Conservation (phyloP, 2,797 vertebrate species). For the Hybognathus amarus region DNA sequence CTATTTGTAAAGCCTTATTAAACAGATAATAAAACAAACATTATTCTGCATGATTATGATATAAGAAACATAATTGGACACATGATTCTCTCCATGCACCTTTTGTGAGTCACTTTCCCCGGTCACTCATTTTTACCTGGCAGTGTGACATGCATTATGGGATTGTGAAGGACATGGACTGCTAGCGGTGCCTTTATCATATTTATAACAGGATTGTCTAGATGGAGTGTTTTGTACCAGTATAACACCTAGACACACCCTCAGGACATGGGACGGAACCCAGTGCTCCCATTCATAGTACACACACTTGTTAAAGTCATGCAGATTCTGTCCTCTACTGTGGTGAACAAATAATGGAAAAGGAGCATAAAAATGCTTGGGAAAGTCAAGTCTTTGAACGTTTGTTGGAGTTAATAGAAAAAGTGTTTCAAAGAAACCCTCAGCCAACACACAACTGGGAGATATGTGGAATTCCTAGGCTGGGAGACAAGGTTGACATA, state of each 20-base stretch:
- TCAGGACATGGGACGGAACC: not conserved
- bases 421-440: constrained; percentile 5
- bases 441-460: not conserved
- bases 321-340: not conserved
- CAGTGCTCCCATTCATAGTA: not conserved
- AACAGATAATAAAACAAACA: not conserved
- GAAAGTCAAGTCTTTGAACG: not conserved
- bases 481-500: constrained; percentile 17
- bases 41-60: not conserved
- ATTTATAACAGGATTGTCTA: not conserved
- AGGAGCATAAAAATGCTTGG: not conserved
- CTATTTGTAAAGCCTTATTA: not conserved
- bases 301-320: not conserved
- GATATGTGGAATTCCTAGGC: not conserved
- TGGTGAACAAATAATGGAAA: not conserved
- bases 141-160: constrained; percentile 41
- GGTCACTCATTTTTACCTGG: constrained; percentile 24
- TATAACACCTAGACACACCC: not conserved
- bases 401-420: not conserved
- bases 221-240: not conserved
- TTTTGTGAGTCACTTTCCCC: constrained; percentile 12
- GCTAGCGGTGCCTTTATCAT: constrained; percentile 7
- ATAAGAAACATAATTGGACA: not conserved
- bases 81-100: not conserved
- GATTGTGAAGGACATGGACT: constrained; percentile 11